Evolutionary conservation across 2,888 invertebrate species (phyloP), one percentile per base, ranked within the genome.

Genomic region (Notodonta dromedarius): DNA sequence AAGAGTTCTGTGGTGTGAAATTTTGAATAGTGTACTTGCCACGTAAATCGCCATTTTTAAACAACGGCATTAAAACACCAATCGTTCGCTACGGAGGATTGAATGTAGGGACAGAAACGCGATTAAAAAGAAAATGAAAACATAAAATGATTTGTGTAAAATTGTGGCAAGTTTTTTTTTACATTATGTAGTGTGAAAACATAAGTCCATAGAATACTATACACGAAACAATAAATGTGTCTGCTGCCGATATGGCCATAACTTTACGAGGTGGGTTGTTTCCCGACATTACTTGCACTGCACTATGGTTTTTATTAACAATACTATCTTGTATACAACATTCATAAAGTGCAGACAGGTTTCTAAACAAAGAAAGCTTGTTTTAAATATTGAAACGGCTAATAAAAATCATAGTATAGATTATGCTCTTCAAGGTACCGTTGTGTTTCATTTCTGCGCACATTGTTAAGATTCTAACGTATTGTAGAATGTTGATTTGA

Each of bases 201-300:
- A 44, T 24, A 56, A 56, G 56, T 56, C 56, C 56, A 56, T 24
- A 56, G 56, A 56, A 44, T 24, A 40, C 35, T n/a, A 39, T 44
- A 44, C 24, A 44, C 14, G 12, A 44, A 24, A 44, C 0, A 44
- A 40, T 14, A 35, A n/a, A 5, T 14, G 40, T 40, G 8, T 55
- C 40, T 40, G 13, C 35, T 35, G 16, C 52, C 52, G 2, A 50
- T 6, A 5, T 13, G 52, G 24, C 32, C 0, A 5, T 32, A 52
- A 35, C 24, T 4, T 52, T 32, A 32, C 13, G 32, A 52, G 52
- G 52, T 52, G 52, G 52, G 52, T 32, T 52, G 16, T 12, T 50
- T 50, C 16, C 32, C 32, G 32, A 32, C 32, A 35, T 51, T 11
- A 51, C 24, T 12, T 52, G 52, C 51, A 51, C 51, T 32, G 50